A percentile compares a stretch with the other conserved stretches of the same genome.
Evolutionary conservation across 1,140 invertebrate species (phyloP).

Genomic region (Drosophila pseudoananassae): DNA sequence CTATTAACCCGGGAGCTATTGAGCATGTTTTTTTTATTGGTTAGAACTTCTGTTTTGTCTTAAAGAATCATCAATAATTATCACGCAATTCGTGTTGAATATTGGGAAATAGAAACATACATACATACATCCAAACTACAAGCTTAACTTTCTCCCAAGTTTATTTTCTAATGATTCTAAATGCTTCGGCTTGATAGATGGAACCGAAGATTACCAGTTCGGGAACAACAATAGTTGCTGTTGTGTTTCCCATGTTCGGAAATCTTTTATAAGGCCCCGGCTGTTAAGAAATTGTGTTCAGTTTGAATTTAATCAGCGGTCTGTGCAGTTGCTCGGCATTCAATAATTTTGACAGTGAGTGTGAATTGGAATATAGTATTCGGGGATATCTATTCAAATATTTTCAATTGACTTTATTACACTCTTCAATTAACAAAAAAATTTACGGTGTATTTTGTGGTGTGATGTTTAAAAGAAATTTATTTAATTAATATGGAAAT

Average conservation of each 20-base stretch:
- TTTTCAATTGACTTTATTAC: conserved; percentile 29
- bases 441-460: conserved; percentile 10
- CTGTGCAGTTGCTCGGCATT: conserved; percentile 39
- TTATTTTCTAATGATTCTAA: background rate
- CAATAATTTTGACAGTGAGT: conserved; percentile 39
- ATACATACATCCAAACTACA: background rate
- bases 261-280: conserved; percentile 53
- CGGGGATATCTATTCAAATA: conserved; percentile 32
- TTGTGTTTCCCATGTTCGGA: conserved; percentile 17
- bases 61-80: background rate
- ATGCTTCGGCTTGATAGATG: conserved; percentile 20
- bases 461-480: conserved; percentile 24
- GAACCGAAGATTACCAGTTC: conserved; percentile 32
- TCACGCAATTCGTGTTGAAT: conserved; percentile 7
- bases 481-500: background rate
- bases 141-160: conserved; percentile 10
- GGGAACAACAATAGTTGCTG: conserved; percentile 14
- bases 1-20: background rate
- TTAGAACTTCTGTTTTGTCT: conserved; percentile 2
- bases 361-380: conserved; percentile 14
- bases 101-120: conserved; percentile 5
- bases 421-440: conserved; percentile 4
- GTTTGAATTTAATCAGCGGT: conserved; percentile 62
- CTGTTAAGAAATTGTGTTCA: conserved; percentile 41
- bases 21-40: conserved; percentile 15